Conservation (phyloP, 2,113 vertebrate genomes). For the Amblyopsis rosae region DNA sequence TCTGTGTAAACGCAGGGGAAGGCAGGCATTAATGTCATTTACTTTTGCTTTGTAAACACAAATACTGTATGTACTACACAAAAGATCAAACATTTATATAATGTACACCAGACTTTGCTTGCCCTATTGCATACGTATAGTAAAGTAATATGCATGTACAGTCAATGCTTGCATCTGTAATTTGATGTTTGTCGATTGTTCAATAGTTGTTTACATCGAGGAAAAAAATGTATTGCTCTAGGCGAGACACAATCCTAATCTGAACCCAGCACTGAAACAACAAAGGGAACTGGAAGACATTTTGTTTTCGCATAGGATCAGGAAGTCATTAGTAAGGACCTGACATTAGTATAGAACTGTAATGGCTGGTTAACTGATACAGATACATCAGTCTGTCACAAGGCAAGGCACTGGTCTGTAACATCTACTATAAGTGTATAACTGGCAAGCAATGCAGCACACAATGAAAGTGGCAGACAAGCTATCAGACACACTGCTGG, state of each 20-base stretch:
- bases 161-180: too few relatives aligned
- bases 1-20: too few relatives aligned
- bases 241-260: neutral
- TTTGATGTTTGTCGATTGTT: too few relatives aligned
- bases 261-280: neutral
- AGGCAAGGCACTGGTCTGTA: slow-evolving; percentile 42
- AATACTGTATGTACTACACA: too few relatives aligned
- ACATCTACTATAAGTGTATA: slow-evolving; percentile 42
- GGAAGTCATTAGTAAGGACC: slow-evolving; percentile 51
- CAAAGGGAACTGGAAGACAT: neutral
- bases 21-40: too few relatives aligned
- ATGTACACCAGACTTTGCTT: too few relatives aligned
- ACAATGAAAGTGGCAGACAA: slow-evolving; percentile 52
- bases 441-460: slow-evolving; percentile 36
- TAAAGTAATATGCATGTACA: too few relatives aligned
- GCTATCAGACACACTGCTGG: slow-evolving; percentile 27
- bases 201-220: too few relatives aligned
- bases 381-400: slow-evolving; percentile 40
- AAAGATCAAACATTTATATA: too few relatives aligned
- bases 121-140: too few relatives aligned
- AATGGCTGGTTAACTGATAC: slow-evolving; percentile 42
- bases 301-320: slow-evolving; percentile 48
- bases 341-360: slow-evolving; percentile 32
- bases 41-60: too few relatives aligned
- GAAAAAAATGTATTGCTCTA: too few relatives aligned